Evolutionary conservation across 2,888 invertebrate species (phyloP), one percentile per base, ranked within the genome.

Genomic region (Drosophila setosimentum): DNA sequence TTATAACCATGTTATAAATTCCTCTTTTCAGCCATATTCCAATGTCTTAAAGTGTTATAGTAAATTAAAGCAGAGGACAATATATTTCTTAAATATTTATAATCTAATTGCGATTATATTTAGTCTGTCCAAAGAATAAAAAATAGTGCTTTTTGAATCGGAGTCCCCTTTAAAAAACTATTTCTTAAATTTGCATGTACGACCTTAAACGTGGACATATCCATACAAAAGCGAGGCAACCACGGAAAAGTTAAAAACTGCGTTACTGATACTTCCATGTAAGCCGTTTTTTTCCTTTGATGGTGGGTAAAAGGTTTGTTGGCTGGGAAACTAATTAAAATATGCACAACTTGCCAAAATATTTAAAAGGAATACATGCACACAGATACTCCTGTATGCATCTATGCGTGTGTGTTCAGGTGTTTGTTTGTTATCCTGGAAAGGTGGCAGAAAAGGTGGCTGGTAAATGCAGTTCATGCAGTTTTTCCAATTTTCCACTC

Each of bases 341-440:
- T 89, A 82, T 85, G 89, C 87, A 87, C 82, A 85, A 81, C 82
- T 85, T 79, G 87, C 84, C 82, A 76, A 85, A 89, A 79, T 84
- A 68, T 85, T 84, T 75, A 71, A 78, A 61, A 69, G 76, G 67
- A 73, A 54, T 72, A 73, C 83, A 86, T 64, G 64, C 33, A 51
- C 53, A 40, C 45, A 35, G 32, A 7, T 27, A 21, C 35, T 7
- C 10, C 8, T 40, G 29, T 45, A 21, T 45, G 55, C 63, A 21
- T 53, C 35, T 24, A 6, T 55, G 49, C 54, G 40, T 45, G 42
- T 57, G 27, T 49, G 27, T 21, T 21, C 55, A 30, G 33, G 35
- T 64, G 57, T 50, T 74, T 78, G 59, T 78, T 73, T 57, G 68
- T 27, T 27, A 51, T 30, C 49, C 30, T 60, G 60, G 18, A 57